These are phyloP conservation scores for Agrochola litura DNA, from an alignment of 2,888 invertebrate species.

Conservation along the genomic window DNA sequence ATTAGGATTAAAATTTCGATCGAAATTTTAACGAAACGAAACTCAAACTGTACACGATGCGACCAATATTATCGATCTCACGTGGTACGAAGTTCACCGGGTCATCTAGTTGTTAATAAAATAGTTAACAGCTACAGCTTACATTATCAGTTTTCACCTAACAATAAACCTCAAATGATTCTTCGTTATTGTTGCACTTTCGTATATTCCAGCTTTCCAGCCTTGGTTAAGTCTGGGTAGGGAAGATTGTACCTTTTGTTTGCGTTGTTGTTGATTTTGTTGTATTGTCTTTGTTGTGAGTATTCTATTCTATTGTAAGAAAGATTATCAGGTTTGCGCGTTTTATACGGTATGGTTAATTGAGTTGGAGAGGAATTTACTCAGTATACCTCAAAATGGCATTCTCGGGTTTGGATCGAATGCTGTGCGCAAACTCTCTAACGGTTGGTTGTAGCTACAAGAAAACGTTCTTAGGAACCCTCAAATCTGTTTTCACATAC, in stretches of 20 bases:
- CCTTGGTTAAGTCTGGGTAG: neutral
- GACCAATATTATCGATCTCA: too few relatives aligned
- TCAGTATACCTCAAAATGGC: neutral
- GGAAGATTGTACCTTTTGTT: neutral
- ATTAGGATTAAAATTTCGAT: too few relatives aligned
- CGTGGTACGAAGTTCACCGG: too few relatives aligned
- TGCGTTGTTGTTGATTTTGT: neutral
- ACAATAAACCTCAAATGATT: neutral
- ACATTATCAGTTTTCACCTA: neutral
- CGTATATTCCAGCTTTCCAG: too few relatives aligned
- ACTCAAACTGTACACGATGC: too few relatives aligned
- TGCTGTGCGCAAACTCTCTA: neutral
- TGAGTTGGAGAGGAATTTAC: neutral
- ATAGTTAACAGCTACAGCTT: neutral
- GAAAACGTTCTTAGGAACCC: neutral
- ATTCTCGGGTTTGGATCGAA: neutral
- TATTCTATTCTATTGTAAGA: neutral
- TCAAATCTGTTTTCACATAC: neutral
- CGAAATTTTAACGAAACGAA: too few relatives aligned
- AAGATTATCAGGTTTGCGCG: neutral
- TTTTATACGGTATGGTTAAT: neutral
- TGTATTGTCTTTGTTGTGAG: neutral
- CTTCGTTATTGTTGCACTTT: neutral
- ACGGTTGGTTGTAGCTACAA: neutral
- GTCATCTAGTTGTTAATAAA: neutral